Conservation (phyloP, 2,113 vertebrate genomes). For the Anguilla rostrata region DNA sequence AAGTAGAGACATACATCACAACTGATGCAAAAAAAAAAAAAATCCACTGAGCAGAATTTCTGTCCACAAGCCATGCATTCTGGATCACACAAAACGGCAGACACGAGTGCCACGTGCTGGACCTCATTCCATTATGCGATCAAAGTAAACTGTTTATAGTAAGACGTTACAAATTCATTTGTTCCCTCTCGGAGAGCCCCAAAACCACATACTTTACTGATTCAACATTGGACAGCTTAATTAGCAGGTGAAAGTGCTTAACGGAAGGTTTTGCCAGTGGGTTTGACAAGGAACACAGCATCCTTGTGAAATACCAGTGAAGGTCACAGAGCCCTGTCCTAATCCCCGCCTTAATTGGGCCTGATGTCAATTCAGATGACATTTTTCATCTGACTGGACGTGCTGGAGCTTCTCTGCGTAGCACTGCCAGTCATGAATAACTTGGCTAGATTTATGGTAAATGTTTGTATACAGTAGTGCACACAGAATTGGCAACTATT, state of each 20-base stretch:
- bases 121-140: constrained; percentile 47
- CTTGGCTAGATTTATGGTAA: constrained; percentile 33
- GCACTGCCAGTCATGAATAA: constrained; percentile 34
- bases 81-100: constrained; percentile 14
- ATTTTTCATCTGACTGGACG: constrained; percentile 68
- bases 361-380: constrained; percentile 67
- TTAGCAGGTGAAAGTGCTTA: constrained; percentile 81
- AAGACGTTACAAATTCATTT: constrained; percentile 56
- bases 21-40: not conserved
- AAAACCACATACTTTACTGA: constrained; percentile 18
- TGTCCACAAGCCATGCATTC: constrained; percentile 7
- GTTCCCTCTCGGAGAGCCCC: constrained; percentile 32
- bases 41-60: not conserved
- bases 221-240: constrained; percentile 52
- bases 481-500: not conserved
- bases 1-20: not conserved
- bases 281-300: constrained; percentile 70
- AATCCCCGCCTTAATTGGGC: constrained; percentile 79
- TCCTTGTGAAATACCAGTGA: constrained; percentile 69
- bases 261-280: constrained; percentile 61
- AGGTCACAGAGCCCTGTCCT: constrained; percentile 75
- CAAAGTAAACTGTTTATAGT: constrained; percentile 73
- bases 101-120: constrained; percentile 42
- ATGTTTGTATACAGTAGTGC: constrained; percentile 41
- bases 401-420: constrained; percentile 35